Conservation (phyloP, 2,888 invertebrate genomes). For the Drosophila melanosoma region DNA sequence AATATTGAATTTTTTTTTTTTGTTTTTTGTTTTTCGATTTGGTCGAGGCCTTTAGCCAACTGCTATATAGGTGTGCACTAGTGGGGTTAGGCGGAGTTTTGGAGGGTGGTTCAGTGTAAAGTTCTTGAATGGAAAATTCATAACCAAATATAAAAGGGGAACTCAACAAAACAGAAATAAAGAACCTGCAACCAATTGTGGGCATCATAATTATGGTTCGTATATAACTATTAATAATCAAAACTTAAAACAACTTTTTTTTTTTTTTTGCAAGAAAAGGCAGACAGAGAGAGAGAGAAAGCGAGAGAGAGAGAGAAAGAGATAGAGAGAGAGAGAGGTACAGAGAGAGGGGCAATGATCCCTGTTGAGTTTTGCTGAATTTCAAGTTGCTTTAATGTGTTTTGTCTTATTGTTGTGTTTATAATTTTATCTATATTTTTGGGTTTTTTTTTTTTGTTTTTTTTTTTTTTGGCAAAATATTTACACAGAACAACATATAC, state of each 20-base stretch:
- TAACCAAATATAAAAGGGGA: constrained; percentile 8
- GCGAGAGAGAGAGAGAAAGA: constrained; percentile 16
- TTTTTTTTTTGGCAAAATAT: constrained; percentile 44
- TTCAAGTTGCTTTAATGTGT: constrained; percentile 66
- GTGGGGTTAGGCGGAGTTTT: constrained; percentile 44
- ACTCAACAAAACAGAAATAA: constrained; percentile 1
- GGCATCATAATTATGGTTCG: constrained; percentile 20
- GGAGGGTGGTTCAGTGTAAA: constrained; percentile 41
- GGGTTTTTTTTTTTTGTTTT: constrained; percentile 21
- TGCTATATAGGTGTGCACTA: constrained; percentile 45
- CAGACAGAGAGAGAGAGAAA: constrained; percentile 23
- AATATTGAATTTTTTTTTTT: not conserved
- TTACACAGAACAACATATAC: constrained; percentile 85
- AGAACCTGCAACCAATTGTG: constrained; percentile 4
- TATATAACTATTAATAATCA: constrained; percentile 9
- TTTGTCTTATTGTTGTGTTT: constrained; percentile 32
- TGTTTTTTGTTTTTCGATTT: constrained; percentile 6
- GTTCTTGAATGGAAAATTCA: constrained; percentile 4
- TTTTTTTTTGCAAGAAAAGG: constrained; percentile 5
- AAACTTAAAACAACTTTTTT: constrained; percentile 5
- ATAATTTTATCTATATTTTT: constrained; percentile 22
- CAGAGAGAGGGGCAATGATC: constrained; percentile 21
- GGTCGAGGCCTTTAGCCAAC: constrained; percentile 28
- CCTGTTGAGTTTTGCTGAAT: constrained; percentile 69
- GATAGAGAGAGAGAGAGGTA: constrained; percentile 17